These are phyloP conservation scores for Allygus modestus DNA, from an alignment of 2,888 invertebrate species.

Conservation along the genomic window DNA sequence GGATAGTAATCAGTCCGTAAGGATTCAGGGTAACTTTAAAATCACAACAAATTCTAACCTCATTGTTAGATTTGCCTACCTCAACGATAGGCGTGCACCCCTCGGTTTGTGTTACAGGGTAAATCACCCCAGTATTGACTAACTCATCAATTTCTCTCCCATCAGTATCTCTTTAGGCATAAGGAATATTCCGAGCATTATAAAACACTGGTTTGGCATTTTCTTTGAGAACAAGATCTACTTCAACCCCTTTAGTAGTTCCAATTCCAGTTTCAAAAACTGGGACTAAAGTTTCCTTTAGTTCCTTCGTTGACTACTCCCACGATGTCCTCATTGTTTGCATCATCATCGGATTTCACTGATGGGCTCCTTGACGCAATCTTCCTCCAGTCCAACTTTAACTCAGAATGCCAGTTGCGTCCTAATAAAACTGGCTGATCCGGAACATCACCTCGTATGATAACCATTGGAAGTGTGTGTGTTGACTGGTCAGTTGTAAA, in stretches of 20 bases:
- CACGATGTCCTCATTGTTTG: not conserved
- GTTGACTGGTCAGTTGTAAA: no score
- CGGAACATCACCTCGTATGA: not conserved
- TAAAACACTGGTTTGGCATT: not conserved
- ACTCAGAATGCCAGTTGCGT: not conserved
- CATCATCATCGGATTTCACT: not conserved
- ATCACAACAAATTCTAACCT: constrained; percentile 18
- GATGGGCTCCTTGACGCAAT: not conserved
- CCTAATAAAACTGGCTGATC: not conserved
- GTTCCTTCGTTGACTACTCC: not conserved
- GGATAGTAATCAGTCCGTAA: not conserved
- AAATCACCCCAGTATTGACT: not conserved
- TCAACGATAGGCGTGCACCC: not conserved
- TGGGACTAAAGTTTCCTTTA: not conserved
- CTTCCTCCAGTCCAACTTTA: constrained; percentile 4
- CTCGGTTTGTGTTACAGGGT: not conserved
- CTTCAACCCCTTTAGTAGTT: constrained; percentile 15
- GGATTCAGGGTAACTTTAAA: constrained; percentile 1
- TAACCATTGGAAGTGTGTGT: not conserved
- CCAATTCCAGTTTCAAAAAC: constrained; percentile 11
- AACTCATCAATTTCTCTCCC: not conserved
- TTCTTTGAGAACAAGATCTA: not conserved
- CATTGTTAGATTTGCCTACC: not conserved
- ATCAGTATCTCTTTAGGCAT: not conserved
- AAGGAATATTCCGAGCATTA: not conserved